Evolutionary conservation across 2,797 vertebrate genomes (phyloP).

Genomic region (Amniataba percoides): DNA sequence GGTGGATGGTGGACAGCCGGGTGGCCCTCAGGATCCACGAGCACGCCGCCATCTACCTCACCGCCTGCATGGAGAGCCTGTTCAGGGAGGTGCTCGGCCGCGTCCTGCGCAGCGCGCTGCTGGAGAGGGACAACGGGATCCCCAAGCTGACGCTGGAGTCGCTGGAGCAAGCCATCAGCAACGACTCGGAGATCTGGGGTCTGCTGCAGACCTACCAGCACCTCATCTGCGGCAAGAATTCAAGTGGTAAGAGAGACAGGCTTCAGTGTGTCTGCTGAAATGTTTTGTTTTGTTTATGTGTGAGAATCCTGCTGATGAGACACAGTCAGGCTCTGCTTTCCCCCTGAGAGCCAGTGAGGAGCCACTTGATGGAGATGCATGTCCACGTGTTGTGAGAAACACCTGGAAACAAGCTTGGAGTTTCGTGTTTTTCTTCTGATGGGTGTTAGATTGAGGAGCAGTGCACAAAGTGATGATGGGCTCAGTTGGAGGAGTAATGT

Average conservation of each 20-base stretch:
- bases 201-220: slow-evolving; percentile 88
- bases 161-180: slow-evolving; percentile 86
- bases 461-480: slow-evolving; percentile 2
- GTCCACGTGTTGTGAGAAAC: slow-evolving; percentile 23
- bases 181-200: slow-evolving; percentile 88
- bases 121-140: slow-evolving; percentile 84
- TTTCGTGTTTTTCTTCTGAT: background rate
- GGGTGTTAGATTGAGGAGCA: background rate
- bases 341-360: background rate
- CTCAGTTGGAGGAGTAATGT: slow-evolving; percentile 10
- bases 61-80: slow-evolving; percentile 87
- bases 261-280: background rate
- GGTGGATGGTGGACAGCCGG: slow-evolving; percentile 89
- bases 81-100: slow-evolving; percentile 85
- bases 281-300: too few relatives aligned
- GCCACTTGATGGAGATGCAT: background rate
- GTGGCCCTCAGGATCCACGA: slow-evolving; percentile 88
- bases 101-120: slow-evolving; percentile 83
- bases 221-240: slow-evolving; percentile 89
- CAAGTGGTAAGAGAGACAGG: slow-evolving; percentile 81
- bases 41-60: slow-evolving; percentile 88
- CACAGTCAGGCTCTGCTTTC: background rate
- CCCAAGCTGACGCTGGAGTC: slow-evolving; percentile 85
- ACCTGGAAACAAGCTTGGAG: slow-evolving; percentile 32
- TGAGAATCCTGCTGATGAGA: background rate